phyloP scores from a whole-genome alignment of 2,888 invertebrate genomes.

The Bhutanitis thaidina region DNA sequence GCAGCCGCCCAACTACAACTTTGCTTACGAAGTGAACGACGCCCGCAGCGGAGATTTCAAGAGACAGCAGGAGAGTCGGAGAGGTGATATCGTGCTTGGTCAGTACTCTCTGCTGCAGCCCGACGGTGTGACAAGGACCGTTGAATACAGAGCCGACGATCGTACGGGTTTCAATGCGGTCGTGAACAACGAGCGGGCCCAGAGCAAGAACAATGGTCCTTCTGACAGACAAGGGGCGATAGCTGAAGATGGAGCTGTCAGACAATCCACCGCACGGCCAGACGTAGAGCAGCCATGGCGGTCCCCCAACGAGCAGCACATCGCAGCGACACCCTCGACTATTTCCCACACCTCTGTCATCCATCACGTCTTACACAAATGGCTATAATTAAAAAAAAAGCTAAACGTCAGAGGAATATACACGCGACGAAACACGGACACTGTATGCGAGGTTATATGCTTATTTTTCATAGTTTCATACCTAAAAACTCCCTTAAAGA shows the following conservation, averaged over 20 bases:
- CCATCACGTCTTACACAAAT: constrained; percentile 5
- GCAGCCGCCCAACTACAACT: constrained; percentile 56
- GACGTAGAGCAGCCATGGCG: constrained; percentile 3
- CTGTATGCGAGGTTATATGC: too few relatives aligned
- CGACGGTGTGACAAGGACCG: constrained; percentile 75
- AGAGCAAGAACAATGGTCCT: not conserved
- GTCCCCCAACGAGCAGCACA: constrained; percentile 2
- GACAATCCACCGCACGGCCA: not conserved
- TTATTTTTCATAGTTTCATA: too few relatives aligned
- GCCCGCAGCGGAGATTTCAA: constrained; percentile 76
- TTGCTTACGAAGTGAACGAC: constrained; percentile 79
- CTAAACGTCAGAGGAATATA: too few relatives aligned
- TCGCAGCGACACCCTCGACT: not conserved
- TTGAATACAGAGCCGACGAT: constrained; percentile 78
- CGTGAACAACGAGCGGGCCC: constrained; percentile 50
- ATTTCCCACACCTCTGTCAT: constrained; percentile 7
- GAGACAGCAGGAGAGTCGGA: constrained; percentile 71
- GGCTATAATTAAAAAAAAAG: not conserved
- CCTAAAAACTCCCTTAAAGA: too few relatives aligned
- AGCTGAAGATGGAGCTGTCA: not conserved
- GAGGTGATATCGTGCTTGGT: constrained; percentile 73
- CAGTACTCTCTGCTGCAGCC: constrained; percentile 77
- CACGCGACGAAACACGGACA: not conserved
- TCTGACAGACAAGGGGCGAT: constrained; percentile 1
- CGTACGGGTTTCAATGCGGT: constrained; percentile 76